These are phyloP conservation scores for Uloborus diversus DNA, from an alignment of 1,140 invertebrate genomes.

Conservation along the genomic window DNA sequence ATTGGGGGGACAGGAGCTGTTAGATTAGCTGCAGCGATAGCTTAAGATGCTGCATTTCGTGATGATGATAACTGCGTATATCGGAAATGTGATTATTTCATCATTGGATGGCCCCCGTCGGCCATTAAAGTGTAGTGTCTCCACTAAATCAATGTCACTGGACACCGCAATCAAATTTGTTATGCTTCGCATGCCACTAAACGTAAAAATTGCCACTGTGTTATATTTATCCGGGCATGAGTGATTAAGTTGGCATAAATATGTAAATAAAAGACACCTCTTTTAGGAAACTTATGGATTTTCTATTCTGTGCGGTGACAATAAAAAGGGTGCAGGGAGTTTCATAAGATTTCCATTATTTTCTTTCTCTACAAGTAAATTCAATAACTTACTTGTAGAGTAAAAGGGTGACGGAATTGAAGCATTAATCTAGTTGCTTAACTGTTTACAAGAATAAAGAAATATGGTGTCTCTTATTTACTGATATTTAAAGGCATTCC, in stretches of 20 bases:
- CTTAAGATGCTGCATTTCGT: constrained; percentile 34
- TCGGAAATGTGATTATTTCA: constrained; percentile 53
- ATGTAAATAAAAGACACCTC: constrained; percentile 5
- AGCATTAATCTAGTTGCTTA: too few species aligned
- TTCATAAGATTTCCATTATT: too few species aligned
- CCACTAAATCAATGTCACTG: constrained; percentile 39
- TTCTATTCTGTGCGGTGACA: too few species aligned
- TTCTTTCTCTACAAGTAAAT: too few species aligned
- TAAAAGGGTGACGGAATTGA: too few species aligned
- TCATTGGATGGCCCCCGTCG: constrained; percentile 34
- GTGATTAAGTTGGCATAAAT: constrained; percentile 40
- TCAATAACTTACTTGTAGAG: too few species aligned
- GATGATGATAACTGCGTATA: constrained; percentile 50
- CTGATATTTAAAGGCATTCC: too few species aligned
- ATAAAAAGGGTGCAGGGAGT: too few species aligned
- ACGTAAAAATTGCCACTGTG: not conserved
- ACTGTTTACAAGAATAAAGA: too few species aligned
- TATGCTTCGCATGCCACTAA: constrained; percentile 33
- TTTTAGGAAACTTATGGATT: not conserved
- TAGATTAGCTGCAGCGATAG: constrained; percentile 46
- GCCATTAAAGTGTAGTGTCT: constrained; percentile 46
- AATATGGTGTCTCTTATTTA: too few species aligned
- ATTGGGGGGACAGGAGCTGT: not conserved
- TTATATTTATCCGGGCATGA: constrained; percentile 7
- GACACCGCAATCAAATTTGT: constrained; percentile 48